Percentiles rank a stretch among this genome's conserved stretches.
Evolutionary conservation across 2,113 vertebrate species (phyloP).

Genomic region (Thunnus maccoyii): DNA sequence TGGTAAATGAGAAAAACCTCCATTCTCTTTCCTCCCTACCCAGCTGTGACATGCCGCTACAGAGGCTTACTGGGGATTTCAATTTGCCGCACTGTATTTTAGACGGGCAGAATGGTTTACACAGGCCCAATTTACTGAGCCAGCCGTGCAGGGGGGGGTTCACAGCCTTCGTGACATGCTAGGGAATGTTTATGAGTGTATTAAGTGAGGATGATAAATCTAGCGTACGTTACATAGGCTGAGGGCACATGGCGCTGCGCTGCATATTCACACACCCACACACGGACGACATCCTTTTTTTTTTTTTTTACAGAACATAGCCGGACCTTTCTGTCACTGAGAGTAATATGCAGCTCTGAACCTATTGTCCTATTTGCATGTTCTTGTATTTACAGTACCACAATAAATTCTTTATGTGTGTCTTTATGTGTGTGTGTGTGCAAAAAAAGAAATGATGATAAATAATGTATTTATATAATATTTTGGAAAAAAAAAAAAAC

Average conservation of each 20-base stretch:
- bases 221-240: slow-evolving; percentile 49
- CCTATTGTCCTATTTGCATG: not conserved
- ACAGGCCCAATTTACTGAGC: slow-evolving; percentile 77
- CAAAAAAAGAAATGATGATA: no score
- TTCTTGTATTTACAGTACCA: not conserved
- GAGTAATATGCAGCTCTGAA: slow-evolving; percentile 7
- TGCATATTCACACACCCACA: slow-evolving; percentile 58
- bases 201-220: slow-evolving; percentile 82
- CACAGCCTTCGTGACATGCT: slow-evolving; percentile 68
- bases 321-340: slow-evolving; percentile 13
- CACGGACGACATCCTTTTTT: slow-evolving; percentile 27
- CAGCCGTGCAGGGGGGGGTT: slow-evolving; percentile 54
- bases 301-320: not conserved
- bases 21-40: slow-evolving; percentile 61
- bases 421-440: no score
- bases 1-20: slow-evolving; percentile 81
- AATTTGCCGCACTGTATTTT: slow-evolving; percentile 80
- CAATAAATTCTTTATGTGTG: not conserved
- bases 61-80: slow-evolving; percentile 78
- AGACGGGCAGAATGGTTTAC: slow-evolving; percentile 77
- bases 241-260: slow-evolving; percentile 32
- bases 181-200: slow-evolving; percentile 78
- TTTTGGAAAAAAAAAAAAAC: not conserved
- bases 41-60: slow-evolving; percentile 75
- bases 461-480: no score